Evolutionary conservation across 2,113 vertebrate genomes (phyloP).

Genomic region (Aleadryas rufinucha): DNA sequence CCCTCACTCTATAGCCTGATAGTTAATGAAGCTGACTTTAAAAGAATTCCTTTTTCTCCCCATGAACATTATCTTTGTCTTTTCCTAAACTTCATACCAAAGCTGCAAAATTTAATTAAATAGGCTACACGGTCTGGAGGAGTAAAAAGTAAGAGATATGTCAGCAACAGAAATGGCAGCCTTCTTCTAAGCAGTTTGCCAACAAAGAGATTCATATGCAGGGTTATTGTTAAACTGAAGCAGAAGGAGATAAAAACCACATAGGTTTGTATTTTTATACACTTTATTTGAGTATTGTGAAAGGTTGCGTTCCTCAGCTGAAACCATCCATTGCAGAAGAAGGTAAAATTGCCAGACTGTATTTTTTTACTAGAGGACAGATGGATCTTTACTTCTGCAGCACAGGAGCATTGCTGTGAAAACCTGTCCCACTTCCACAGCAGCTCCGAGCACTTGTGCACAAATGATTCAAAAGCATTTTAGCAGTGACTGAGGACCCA

Average conservation of each 20-base stretch:
- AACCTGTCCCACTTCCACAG: neutral
- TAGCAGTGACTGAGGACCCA: neutral
- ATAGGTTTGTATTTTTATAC: neutral
- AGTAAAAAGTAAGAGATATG: constrained; percentile 21
- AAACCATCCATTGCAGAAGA: neutral
- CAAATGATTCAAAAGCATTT: neutral
- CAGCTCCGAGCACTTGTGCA: neutral
- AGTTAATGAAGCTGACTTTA: constrained; percentile 58
- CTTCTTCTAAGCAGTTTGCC: neutral
- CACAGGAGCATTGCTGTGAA: neutral
- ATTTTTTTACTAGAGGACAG: neutral
- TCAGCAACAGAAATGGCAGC: neutral
- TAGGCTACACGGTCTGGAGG: constrained; percentile 2
- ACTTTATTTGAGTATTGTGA: neutral
- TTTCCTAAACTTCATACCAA: constrained; percentile 24
- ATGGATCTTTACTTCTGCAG: neutral
- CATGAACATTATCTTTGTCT: constrained; percentile 44
- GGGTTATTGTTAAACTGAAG: neutral
- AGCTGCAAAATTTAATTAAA: constrained; percentile 56
- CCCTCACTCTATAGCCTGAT: constrained; percentile 21
- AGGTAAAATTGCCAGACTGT: neutral
- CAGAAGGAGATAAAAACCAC: neutral
- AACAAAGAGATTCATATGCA: neutral
- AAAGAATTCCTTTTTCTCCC: constrained; percentile 32
- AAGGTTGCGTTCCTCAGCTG: neutral